Percentiles rank a stretch among this genome's conserved stretches.
Conservation (phyloP, 2,113 vertebrate species). For the Chinchilla lanigera region DNA sequence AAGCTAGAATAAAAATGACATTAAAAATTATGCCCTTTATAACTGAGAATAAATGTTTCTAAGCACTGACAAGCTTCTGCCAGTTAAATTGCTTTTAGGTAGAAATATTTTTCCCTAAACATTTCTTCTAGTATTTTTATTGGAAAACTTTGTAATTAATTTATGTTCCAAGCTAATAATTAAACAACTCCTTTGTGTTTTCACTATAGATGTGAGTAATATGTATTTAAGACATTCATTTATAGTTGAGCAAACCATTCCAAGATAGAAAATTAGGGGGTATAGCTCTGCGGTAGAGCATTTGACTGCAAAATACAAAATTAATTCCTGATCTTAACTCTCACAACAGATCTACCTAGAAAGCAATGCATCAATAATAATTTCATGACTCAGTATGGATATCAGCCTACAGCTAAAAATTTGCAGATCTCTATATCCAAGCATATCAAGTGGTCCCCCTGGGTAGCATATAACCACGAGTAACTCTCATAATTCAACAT, state of each 20-base stretch:
- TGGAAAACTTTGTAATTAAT: slow-evolving; percentile 66
- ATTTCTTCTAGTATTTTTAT: slow-evolving; percentile 46
- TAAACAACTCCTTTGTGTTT: slow-evolving; percentile 3
- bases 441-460: slow-evolving; percentile 77
- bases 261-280: slow-evolving; percentile 78
- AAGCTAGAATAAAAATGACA: slow-evolving; percentile 47
- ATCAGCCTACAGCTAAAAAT: slow-evolving; percentile 82
- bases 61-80: slow-evolving; percentile 67
- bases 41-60: slow-evolving; percentile 67
- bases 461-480: slow-evolving; percentile 77
- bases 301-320: slow-evolving; percentile 73
- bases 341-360: slow-evolving; percentile 72
- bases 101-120: slow-evolving; percentile 68
- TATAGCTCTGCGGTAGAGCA: too few species aligned
- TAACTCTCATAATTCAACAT: slow-evolving; percentile 79
- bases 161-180: slow-evolving; percentile 57
- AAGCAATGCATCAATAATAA: slow-evolving; percentile 80
- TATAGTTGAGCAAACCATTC: slow-evolving; percentile 40
- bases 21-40: slow-evolving; percentile 64
- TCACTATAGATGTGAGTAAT: slow-evolving; percentile 66
- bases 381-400: slow-evolving; percentile 79
- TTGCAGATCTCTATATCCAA: slow-evolving; percentile 79
- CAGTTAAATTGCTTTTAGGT: slow-evolving; percentile 67
- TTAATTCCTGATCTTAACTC: slow-evolving; percentile 78
- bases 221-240: slow-evolving; percentile 31